Evolutionary conservation across 2,888 invertebrate species (phyloP).

Genomic region (Spodoptera exigua): DNA sequence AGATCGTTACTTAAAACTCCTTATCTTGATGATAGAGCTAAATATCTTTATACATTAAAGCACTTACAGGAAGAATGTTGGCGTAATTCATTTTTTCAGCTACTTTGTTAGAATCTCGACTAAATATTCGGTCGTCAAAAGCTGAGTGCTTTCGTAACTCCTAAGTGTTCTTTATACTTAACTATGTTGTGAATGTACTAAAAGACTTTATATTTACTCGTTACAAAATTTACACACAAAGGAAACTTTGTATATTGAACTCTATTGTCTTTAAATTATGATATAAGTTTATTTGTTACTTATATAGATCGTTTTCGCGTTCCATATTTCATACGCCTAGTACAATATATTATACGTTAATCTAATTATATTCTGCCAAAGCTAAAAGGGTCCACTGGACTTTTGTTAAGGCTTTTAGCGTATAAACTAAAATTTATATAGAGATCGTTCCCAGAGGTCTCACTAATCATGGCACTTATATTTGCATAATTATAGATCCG

Average conservation of each 20-base stretch:
- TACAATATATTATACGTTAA: neutral
- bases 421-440: conserved; percentile 55
- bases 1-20: conserved; percentile 13
- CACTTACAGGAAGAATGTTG: conserved; percentile 26
- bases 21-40: neutral
- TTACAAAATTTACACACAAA: conserved; percentile 13
- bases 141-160: conserved; percentile 46
- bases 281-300: too few species aligned
- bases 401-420: conserved; percentile 39
- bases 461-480: conserved; percentile 42
- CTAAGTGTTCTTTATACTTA: conserved; percentile 48
- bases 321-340: too few species aligned
- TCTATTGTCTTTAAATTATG: too few species aligned
- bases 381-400: conserved; percentile 15
- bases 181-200: conserved; percentile 40
- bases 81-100: conserved; percentile 32
- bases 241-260: too few species aligned
- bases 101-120: conserved; percentile 44
- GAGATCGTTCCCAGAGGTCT: conserved; percentile 29
- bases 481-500: conserved; percentile 54
- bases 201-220: conserved; percentile 29
- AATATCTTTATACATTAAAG: conserved; percentile 3
- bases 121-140: conserved; percentile 44
- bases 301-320: too few species aligned
- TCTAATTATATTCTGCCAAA: conserved; percentile 2